phyloP scores from a whole-genome alignment of 1,140 invertebrate genomes.

The Yoshiicerus persimilis region DNA sequence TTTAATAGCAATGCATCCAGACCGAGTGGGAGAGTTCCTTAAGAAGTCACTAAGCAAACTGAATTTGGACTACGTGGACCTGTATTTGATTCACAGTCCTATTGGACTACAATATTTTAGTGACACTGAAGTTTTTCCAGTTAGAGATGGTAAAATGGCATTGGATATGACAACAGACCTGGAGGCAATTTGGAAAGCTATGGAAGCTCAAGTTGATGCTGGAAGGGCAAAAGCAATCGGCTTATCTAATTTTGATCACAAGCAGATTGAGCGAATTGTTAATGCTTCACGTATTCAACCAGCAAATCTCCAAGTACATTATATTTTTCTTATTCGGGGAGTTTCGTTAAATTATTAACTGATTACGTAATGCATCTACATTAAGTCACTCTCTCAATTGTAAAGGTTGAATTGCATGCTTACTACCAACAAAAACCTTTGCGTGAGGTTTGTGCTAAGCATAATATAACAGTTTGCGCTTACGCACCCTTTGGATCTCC shows the following conservation, averaged over 20 bases:
- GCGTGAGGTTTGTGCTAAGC: constrained; percentile 53
- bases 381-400: background rate
- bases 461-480: constrained; percentile 29
- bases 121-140: constrained; percentile 38
- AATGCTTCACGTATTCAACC: constrained; percentile 58
- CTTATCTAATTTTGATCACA: constrained; percentile 62
- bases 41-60: constrained; percentile 70
- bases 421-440: constrained; percentile 58
- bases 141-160: constrained; percentile 54
- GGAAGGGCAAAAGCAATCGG: constrained; percentile 66
- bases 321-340: background rate
- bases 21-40: constrained; percentile 59
- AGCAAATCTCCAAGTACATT: constrained; percentile 56
- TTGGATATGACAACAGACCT: constrained; percentile 70
- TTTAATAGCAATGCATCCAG: constrained; percentile 55
- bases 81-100: constrained; percentile 62
- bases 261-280: constrained; percentile 59
- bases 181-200: constrained; percentile 70
- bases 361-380: background rate
- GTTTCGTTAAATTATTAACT: background rate
- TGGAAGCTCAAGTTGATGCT: constrained; percentile 49
- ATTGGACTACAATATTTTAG: constrained; percentile 50
- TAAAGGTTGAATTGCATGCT: constrained; percentile 53
- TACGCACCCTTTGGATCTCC: constrained; percentile 51
- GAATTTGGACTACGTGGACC: constrained; percentile 77